Base-by-base conservation (phyloP, 2,888 invertebrate genomes). In the Dinocampus coccinellae region DNA sequence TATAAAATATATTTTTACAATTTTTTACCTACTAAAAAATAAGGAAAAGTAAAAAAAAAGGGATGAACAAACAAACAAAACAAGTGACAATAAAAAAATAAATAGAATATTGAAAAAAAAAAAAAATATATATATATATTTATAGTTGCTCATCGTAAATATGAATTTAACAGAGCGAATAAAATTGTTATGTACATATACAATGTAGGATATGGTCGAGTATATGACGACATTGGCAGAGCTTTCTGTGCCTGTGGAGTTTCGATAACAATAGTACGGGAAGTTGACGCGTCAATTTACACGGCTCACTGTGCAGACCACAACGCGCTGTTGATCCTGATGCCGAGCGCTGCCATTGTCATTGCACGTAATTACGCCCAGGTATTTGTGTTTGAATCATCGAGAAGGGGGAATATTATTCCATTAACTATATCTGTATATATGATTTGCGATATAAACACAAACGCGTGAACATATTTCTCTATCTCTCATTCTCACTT, bases 301-400 rank as follows among this genome's bases (percentile, higher is more conserved):
- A 72, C 62, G 42, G 57, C 34, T 63, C 72, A 68, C 55, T 29
- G 67, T 67, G 47, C 62, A 55, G 61, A 72, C 72, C 72, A 39
- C 67, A 72, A 67, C 67, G 62, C 66, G 63, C 67, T 72, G 72
- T 71, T 71, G 71, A 71, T 71, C 71, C 62, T 61, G 55, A 36
- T 61, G 61, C 66, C 52, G 42, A 29, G 52, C 42, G 29, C 61
- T 52, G 71, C 66, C 42, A 71, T 71, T 71, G 71, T 71, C 71
- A 67, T 71, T 71, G 71, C 66, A 55, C 67, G 67, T 72, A 72
- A 72, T 72, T 72, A 72, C 63, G 67, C 61, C 47, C 63, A 62
- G 63, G 63, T 72, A 72, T 72, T 72, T 68, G 47, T 62, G 55
- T 58, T 63, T 34, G 58, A 52, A 53, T 69, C 52, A 55, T 33